These are phyloP conservation scores for Drosophila limbata DNA, from an alignment of 2,888 invertebrate genomes.

Conservation along the genomic window DNA sequence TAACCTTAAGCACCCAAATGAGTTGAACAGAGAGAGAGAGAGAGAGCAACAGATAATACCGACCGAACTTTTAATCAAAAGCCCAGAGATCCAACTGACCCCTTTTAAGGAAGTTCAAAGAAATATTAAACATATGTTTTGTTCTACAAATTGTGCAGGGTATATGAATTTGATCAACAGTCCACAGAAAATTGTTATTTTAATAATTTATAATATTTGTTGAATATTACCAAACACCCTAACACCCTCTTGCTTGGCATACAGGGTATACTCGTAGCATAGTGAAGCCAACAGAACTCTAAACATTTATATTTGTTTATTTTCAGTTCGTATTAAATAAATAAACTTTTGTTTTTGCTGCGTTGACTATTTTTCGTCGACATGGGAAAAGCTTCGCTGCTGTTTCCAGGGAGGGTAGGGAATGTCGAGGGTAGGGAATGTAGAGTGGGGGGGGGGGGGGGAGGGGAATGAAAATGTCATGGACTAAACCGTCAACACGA, in stretches of 20 bases:
- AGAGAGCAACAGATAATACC: conserved; percentile 53
- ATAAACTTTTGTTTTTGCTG: conserved; percentile 66
- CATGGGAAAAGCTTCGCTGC: not conserved
- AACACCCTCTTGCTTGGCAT: not conserved
- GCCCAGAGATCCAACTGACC: conserved; percentile 28
- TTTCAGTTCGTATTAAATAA: conserved; percentile 40
- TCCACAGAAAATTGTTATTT: too few relatives aligned
- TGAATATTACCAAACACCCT: too few relatives aligned
- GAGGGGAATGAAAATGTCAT: not conserved
- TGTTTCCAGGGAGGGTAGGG: not conserved
- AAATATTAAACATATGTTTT: not conserved
- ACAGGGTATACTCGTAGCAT: conserved; percentile 29
- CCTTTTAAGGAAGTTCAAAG: not conserved
- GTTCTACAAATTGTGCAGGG: not conserved
- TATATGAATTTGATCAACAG: too few relatives aligned
- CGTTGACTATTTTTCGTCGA: conserved; percentile 46
- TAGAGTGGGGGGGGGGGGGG: not conserved
- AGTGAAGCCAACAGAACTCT: not conserved
- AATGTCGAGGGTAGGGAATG: too few relatives aligned
- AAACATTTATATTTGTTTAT: conserved; percentile 11
- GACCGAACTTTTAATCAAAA: conserved; percentile 58
- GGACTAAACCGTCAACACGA: conserved; percentile 48
- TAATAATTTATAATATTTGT: too few relatives aligned
- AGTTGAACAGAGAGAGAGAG: not conserved
- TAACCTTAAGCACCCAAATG: conserved; percentile 22